Evolutionary conservation across 2,888 invertebrate genomes (phyloP).

Genomic region (Lottia scabra): DNA sequence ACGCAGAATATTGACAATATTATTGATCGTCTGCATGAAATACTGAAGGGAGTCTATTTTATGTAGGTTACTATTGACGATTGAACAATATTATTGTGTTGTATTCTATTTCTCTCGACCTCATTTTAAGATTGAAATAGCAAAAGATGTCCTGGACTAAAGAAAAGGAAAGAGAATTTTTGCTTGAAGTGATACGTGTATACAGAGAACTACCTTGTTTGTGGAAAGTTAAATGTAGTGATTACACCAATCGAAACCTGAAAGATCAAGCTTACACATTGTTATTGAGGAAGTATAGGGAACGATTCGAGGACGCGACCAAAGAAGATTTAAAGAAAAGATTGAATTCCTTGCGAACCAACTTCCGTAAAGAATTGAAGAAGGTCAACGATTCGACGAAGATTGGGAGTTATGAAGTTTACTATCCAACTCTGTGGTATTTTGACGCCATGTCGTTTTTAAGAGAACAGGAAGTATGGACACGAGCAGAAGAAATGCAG

Average conservation of each 20-base stretch:
- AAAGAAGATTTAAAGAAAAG: constrained; percentile 42
- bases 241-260: constrained; percentile 41
- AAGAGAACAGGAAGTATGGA: constrained; percentile 16
- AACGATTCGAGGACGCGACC: constrained; percentile 26
- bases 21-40: too few species aligned
- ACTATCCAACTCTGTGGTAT: constrained; percentile 26
- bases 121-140: too few species aligned
- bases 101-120: too few species aligned
- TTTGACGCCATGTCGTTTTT: constrained; percentile 25
- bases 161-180: constrained; percentile 14
- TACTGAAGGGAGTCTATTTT: too few species aligned
- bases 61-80: too few species aligned
- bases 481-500: too few species aligned
- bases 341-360: constrained; percentile 43
- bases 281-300: constrained; percentile 28
- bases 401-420: constrained; percentile 16
- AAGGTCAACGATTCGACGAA: constrained; percentile 34
- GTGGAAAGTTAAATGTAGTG: constrained; percentile 47
- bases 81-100: too few species aligned
- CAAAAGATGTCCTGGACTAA: too few species aligned
- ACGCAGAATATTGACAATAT: too few species aligned
- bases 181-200: constrained; percentile 43
- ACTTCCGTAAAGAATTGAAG: constrained; percentile 46
- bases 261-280: constrained; percentile 32
- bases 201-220: constrained; percentile 42